Conservation (phyloP, 2,113 vertebrate genomes). For the Melanerpes formicivorus region DNA sequence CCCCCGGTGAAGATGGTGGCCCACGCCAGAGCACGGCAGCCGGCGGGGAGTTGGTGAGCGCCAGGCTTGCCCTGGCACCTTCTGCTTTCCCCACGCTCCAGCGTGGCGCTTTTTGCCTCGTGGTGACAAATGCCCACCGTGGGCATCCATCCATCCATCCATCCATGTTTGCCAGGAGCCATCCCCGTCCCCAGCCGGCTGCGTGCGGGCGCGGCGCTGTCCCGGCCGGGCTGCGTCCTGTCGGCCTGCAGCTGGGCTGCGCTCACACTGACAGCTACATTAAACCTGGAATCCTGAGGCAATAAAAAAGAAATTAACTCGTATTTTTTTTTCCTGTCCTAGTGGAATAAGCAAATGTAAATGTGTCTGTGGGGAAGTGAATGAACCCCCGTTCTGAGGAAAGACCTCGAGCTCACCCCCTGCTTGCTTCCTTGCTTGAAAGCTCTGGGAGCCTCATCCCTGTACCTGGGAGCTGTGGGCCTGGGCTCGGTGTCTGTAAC, state of each 20-base stretch:
- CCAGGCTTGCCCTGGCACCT: neutral
- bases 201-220: neutral
- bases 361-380: conserved; percentile 78
- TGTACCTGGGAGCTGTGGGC: conserved; percentile 53
- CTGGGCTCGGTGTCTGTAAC: neutral
- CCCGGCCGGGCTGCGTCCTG: conserved; percentile 71
- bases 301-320: conserved; percentile 84
- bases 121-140: rapidly evolving
- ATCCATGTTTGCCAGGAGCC: neutral
- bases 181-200: neutral
- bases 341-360: conserved; percentile 80
- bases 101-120: rapidly evolving
- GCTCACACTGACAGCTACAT: conserved; percentile 84
- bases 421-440: conserved; percentile 53
- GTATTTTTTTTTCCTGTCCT: conserved; percentile 78
- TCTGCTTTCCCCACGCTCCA: rapidly evolving
- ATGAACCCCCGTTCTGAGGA: conserved; percentile 69
- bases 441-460: conserved; percentile 37
- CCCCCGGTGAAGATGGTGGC: conserved; percentile 67
- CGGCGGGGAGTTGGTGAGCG: rapidly evolving
- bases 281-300: conserved; percentile 82
- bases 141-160: neutral
- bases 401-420: conserved; percentile 69
- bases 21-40: neutral
- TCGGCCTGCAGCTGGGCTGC: conserved; percentile 77